phyloP scores from a whole-genome alignment of 2,888 invertebrate species.

The Ametastegia equiseti region DNA sequence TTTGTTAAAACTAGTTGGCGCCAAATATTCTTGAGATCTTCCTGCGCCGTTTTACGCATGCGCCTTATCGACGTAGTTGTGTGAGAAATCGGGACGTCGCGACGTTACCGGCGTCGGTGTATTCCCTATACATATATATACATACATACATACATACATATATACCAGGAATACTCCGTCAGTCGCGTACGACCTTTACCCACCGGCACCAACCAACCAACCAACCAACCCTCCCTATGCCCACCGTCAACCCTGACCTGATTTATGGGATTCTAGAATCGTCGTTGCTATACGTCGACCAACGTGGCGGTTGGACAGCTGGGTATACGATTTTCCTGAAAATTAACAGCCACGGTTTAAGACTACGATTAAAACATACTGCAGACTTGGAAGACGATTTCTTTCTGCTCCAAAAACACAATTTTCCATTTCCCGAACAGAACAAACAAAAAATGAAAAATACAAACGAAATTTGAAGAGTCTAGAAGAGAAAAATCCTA shows the following conservation, averaged over 20 bases:
- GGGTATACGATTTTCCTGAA: slow-evolving; percentile 67
- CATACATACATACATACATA: no score
- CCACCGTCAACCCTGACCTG: slow-evolving; percentile 77
- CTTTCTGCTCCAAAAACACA: no score
- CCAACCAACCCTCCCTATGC: slow-evolving; percentile 61
- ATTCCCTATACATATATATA: no score
- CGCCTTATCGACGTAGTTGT: not conserved
- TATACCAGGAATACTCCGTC: slow-evolving; percentile 1
- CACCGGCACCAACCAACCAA: slow-evolving; percentile 50
- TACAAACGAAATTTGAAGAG: no score
- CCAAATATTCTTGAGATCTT: slow-evolving; percentile 22
- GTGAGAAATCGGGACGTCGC: no score
- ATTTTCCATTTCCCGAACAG: no score
- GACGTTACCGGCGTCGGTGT: slow-evolving; percentile 23
- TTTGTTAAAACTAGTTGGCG: slow-evolving; percentile 39
- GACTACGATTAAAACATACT: not conserved
- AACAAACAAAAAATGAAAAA: no score
- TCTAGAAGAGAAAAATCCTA: not conserved
- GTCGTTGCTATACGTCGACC: slow-evolving; percentile 67
- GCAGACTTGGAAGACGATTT: no score
- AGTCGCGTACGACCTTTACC: slow-evolving; percentile 55
- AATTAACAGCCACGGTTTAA: not conserved
- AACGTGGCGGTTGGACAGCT: slow-evolving; percentile 65
- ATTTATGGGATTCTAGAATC: slow-evolving; percentile 82
- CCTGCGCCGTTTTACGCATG: slow-evolving; percentile 6